phyloP scores from a whole-genome alignment of 2,797 vertebrate species.

The Loris lydekkerianus region DNA sequence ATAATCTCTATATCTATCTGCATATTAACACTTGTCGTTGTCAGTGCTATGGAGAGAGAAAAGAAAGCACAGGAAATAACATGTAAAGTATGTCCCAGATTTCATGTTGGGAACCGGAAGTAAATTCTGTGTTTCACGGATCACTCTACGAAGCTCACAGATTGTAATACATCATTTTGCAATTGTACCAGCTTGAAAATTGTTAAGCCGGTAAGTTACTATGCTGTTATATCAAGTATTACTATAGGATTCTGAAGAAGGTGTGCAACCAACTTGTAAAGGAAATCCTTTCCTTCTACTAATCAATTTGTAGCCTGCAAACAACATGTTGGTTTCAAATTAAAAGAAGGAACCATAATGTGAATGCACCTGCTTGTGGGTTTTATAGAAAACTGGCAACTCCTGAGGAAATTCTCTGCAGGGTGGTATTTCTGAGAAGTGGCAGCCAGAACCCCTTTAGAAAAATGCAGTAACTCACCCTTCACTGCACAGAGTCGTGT shows the following conservation, averaged over 20 bases:
- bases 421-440: conserved; percentile 45
- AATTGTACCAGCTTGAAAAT: neutral
- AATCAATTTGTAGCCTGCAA: neutral
- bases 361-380: neutral
- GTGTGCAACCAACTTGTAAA: accelerated
- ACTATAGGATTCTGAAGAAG: neutral
- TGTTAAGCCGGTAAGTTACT: neutral
- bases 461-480: conserved; percentile 59
- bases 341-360: conserved; percentile 27
- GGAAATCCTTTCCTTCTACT: neutral
- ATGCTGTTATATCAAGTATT: neutral
- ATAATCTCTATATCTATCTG: neutral
- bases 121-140: neutral
- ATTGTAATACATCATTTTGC: neutral
- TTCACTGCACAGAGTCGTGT: conserved; percentile 1
- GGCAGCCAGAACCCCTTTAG: conserved; percentile 59
- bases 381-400: neutral
- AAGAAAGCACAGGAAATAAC: neutral
- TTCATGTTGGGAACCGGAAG: neutral
- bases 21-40: neutral
- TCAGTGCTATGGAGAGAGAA: neutral
- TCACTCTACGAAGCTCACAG: neutral
- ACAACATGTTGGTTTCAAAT: neutral
- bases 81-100: neutral
- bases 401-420: conserved; percentile 32